Evolutionary conservation across 2,113 vertebrate genomes (phyloP).

Genomic region (Scophthalmus maximus): DNA sequence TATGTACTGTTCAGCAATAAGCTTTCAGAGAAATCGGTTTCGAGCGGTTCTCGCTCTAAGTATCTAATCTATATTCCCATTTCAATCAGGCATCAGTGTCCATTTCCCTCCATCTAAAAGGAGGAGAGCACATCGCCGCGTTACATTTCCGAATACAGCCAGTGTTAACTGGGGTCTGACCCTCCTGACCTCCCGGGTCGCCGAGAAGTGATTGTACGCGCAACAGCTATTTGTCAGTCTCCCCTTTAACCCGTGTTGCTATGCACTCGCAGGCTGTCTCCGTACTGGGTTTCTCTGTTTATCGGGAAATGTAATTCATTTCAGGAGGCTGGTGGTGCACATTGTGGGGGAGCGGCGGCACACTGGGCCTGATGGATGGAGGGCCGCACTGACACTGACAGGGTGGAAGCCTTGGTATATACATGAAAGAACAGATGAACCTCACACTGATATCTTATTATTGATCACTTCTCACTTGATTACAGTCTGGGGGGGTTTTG

Average conservation of each 20-base stretch:
- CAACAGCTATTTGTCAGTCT: conserved; percentile 51
- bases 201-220: conserved; percentile 22
- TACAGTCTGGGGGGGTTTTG: background rate
- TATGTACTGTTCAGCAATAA: background rate
- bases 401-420: background rate
- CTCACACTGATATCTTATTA: background rate
- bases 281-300: conserved; percentile 29
- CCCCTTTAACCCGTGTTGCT: conserved; percentile 34
- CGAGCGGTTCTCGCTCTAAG: background rate
- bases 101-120: conserved; percentile 10
- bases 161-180: conserved; percentile 36
- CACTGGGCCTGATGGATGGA: conserved; percentile 45
- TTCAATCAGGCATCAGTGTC: conserved; percentile 7
- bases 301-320: conserved; percentile 54
- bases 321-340: conserved; percentile 14
- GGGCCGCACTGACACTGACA: conserved; percentile 12
- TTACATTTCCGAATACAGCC: conserved; percentile 19
- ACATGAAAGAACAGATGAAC: background rate
- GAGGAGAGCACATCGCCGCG: background rate
- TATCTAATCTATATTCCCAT: conserved; percentile 17
- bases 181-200: conserved; percentile 34
- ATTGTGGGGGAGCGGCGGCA: conserved; percentile 5
- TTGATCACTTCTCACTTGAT: background rate
- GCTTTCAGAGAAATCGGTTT: conserved; percentile 4
- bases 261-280: conserved; percentile 29